Evolutionary conservation across 2,888 invertebrate genomes (phyloP).

Genomic region (Eubasilissa splendida): DNA sequence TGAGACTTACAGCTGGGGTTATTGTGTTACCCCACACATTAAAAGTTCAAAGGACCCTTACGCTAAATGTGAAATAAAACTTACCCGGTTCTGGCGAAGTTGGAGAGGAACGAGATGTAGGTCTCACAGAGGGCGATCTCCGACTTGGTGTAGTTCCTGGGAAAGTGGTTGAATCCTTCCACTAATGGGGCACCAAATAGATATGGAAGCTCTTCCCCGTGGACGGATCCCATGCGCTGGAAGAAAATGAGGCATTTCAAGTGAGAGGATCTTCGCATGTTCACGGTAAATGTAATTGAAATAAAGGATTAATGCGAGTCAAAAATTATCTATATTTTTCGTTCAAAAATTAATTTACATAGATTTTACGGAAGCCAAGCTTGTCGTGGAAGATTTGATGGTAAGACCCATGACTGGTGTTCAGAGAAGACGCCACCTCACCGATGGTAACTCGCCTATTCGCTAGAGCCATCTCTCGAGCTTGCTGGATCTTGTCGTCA

Average conservation of each 20-base stretch:
- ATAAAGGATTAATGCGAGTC: not conserved
- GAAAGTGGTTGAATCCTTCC: conserved; percentile 87
- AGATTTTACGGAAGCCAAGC: no score
- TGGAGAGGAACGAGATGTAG: conserved; percentile 90
- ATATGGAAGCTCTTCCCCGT: conserved; percentile 93
- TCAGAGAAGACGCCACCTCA: no score
- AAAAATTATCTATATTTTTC: not conserved
- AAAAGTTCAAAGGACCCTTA: no score
- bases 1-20: no score
- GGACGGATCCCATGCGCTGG: conserved; percentile 92
- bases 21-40: no score
- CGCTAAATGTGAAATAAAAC: conserved; percentile 62
- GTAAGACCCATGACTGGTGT: no score
- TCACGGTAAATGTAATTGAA: not conserved
- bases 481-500: no score
- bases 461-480: no score
- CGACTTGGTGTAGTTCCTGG: conserved; percentile 89
- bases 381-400: no score
- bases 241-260: conserved; percentile 48
- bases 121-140: conserved; percentile 90
- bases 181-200: conserved; percentile 93
- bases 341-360: not conserved
- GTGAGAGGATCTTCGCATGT: not conserved
- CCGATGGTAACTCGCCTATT: no score
- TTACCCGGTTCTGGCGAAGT: conserved; percentile 92